These are phyloP conservation scores for Cheilosia scutellata DNA, from an alignment of 2,888 invertebrate species.

Conservation along the genomic window DNA sequence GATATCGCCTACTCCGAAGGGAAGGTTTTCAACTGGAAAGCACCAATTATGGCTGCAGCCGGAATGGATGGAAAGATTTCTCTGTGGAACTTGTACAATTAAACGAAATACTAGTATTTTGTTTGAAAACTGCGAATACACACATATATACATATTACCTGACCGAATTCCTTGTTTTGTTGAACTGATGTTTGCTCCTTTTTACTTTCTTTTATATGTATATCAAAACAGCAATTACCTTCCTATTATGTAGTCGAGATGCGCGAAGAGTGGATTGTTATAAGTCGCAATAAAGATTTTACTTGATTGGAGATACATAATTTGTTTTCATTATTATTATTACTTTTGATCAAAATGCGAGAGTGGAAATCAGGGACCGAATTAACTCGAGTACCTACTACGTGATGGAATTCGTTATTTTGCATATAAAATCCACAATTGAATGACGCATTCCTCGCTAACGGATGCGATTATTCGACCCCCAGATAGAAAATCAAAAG, in stretches of 20 bases:
- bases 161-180: slow-evolving; percentile 28
- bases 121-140: background rate
- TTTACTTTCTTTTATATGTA: background rate
- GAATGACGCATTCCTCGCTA: no score
- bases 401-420: no score
- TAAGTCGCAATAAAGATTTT: background rate
- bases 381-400: no score
- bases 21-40: slow-evolving; percentile 88
- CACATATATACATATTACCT: slow-evolving; percentile 6
- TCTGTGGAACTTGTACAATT: slow-evolving; percentile 92
- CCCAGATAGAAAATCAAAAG: no score
- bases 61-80: slow-evolving; percentile 91
- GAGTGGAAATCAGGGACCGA: no score
- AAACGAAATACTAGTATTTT: slow-evolving; percentile 66
- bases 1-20: slow-evolving; percentile 89
- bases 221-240: background rate
- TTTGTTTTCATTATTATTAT: background rate
- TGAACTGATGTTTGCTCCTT: slow-evolving; percentile 23
- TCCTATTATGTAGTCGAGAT: background rate
- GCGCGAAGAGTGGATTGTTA: slow-evolving; percentile 1
- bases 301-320: background rate
- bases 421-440: no score
- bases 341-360: no score
- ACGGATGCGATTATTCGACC: no score
- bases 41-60: slow-evolving; percentile 91